Conservation (phyloP, 2,888 invertebrate genomes). For the Napeogenes sylphis region DNA sequence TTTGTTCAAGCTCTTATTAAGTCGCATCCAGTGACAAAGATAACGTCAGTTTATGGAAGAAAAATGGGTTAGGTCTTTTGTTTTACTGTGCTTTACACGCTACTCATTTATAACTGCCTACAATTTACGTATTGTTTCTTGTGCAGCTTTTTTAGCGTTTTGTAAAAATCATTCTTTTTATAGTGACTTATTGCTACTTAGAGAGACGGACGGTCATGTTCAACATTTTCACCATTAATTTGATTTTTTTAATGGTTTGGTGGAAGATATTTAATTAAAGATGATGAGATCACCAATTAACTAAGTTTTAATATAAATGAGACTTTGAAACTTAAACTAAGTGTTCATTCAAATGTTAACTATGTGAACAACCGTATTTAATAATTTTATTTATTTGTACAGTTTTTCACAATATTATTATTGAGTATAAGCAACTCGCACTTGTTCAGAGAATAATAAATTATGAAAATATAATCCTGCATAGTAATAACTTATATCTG, state of each 20-base stretch:
- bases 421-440: background rate
- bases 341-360: no score
- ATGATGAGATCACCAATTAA: no score
- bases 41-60: slow-evolving; percentile 17
- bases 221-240: no score
- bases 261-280: no score
- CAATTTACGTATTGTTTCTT: slow-evolving; percentile 3
- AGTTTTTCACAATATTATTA: background rate
- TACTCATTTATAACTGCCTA: slow-evolving; percentile 13
- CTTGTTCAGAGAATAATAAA: background rate
- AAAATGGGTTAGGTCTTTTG: slow-evolving; percentile 21
- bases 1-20: slow-evolving; percentile 11
- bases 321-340: no score
- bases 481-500: background rate
- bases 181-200: background rate
- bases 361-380: no score
- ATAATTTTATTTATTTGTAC: no score
- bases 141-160: background rate
- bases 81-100: slow-evolving; percentile 11
- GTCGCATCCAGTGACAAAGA: slow-evolving; percentile 16
- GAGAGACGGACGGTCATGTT: background rate
- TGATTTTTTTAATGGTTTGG: no score
- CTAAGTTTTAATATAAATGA: no score
- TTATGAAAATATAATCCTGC: background rate
- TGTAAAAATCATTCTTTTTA: background rate